Conservation (phyloP, 1,140 invertebrate species). For the Halictus rubicundus region DNA sequence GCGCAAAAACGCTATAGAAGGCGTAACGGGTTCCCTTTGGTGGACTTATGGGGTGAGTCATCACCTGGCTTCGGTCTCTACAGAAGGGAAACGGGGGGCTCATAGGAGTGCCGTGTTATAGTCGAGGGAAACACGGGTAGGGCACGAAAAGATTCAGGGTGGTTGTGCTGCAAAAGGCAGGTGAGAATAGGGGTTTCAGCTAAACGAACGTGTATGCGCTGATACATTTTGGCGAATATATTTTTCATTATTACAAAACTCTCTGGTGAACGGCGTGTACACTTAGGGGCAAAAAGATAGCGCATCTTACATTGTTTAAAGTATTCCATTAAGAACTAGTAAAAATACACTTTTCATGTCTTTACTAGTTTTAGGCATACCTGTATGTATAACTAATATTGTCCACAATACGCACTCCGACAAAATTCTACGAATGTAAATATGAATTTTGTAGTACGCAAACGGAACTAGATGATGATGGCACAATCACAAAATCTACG, state of each 20-base stretch:
- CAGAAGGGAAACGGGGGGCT: slow-evolving; percentile 31
- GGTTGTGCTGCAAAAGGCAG: slow-evolving; percentile 69
- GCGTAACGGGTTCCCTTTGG: slow-evolving; percentile 45
- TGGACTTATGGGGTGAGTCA: slow-evolving; percentile 74
- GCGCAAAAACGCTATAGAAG: slow-evolving; percentile 57
- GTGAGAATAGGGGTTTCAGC: slow-evolving; percentile 71
- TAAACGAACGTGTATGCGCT: slow-evolving; percentile 11
- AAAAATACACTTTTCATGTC: too few species aligned
- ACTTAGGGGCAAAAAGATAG: too few species aligned
- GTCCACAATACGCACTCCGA: too few species aligned
- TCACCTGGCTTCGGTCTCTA: slow-evolving; percentile 75
- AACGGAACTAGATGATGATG: too few species aligned
- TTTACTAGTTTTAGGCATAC: too few species aligned
- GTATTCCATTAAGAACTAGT: too few species aligned
- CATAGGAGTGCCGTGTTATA: slow-evolving; percentile 18
- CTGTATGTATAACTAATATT: too few species aligned
- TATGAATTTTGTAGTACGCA: too few species aligned
- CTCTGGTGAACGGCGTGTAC: too few species aligned
- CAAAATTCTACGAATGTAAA: too few species aligned
- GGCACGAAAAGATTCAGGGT: slow-evolving; percentile 58
- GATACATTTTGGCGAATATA: slow-evolving; percentile 4
- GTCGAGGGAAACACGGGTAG: slow-evolving; percentile 39
- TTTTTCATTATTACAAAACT: background rate
- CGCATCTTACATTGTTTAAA: too few species aligned
- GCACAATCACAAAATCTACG: too few species aligned